Base-by-base conservation (phyloP, 2,797 vertebrate genomes). In the Brotula barbata region DNA sequence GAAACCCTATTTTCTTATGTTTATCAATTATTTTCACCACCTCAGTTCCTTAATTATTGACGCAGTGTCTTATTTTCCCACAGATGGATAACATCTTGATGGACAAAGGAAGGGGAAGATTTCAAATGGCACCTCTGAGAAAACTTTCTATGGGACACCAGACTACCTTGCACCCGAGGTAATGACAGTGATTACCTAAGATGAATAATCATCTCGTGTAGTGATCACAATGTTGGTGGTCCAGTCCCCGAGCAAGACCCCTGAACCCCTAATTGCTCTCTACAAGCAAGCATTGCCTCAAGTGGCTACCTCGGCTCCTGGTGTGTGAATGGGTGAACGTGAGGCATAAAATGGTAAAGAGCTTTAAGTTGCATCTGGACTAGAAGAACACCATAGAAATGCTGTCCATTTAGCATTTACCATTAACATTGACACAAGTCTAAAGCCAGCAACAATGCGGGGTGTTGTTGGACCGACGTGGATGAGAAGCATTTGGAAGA, bases 1-100 rank as follows among this genome's bases (percentile, higher is more conserved):
- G 25, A 28, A 28, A 17, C 17, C 28, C 2, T 43, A 15, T 10
- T 31, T 43, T 58, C 28, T 14, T 50, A 59, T 11, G 23, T 53
- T 65, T 41, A 22, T 7, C 3, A 58, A 9, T 37, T 6, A 21
- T 10, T 54, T 3, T 5, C 14, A 14, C 48, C 22, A 15, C 1
- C 20, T 22, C 41, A 36, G 7, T 16, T 15, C 17, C 22, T 6
- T 22, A 5, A 45, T 47, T 21, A 36, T 9, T 56, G 12, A 56
- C 9, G 46, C 13, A 9, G 43, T 61, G 11, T 10, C 61, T 7
- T 43, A 11, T 52, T 52, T 39, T n/a, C 1, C 20, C 15, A 10
- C 65, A 98, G 96, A 71, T 99, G 94, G 96, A 99, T 89, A 99
- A 99, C 86, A 93, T 99, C 71, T 98, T 98, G 96, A 92, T 98